Evolutionary conservation across 2,113 vertebrate genomes (phyloP), one percentile per base, ranked within the genome.

Genomic region (Corvus moneduloides): DNA sequence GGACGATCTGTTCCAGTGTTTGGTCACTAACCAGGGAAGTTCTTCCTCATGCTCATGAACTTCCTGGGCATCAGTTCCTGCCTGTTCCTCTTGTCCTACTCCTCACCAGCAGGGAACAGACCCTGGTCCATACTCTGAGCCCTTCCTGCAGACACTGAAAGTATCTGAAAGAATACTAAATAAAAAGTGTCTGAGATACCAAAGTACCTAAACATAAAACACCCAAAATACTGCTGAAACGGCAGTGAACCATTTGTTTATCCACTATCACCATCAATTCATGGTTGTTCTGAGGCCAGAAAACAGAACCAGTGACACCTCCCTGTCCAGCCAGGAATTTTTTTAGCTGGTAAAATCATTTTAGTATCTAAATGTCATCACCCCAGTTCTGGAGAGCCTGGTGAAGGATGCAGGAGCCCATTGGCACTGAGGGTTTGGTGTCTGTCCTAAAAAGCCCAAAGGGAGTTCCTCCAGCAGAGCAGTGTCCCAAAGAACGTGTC

Each of bases 401-500:
- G 7, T 61, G 69, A 87, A 73, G 39, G 61, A 27, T 37, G 24
- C 4, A 84, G 44, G 72, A 88, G 20, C 28, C 23, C n/a, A 7
- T 0, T 15, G 37, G 41, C 54, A 39, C 39, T 23, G 32, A 32
- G 68, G 35, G 3, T 54, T 62, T 59, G 59, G 44, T 54, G 13
- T 46, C 43, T 33, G 16, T 24, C 16, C 35, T 13, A 32, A 35
- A 80, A 71, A 6, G 61, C 21, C 21, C 43, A 19, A 17, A 15
- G 23, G 19, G 39, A 22, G 17, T 41, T 85, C 58, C 37, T 13
- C 26, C 30, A 80, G 54, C 35, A n/a, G 32, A 62, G 30, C 55
- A 46, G 21, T 2, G 11, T 61, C 74, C 66, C 90, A 39, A 72
- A 81, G n/a, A 27, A 33, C 0, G 0, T 5, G 5, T 22, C 20